These are phyloP conservation scores for Lycodopsis pacificus DNA, from an alignment of 2,797 vertebrate genomes.

Conservation along the genomic window DNA sequence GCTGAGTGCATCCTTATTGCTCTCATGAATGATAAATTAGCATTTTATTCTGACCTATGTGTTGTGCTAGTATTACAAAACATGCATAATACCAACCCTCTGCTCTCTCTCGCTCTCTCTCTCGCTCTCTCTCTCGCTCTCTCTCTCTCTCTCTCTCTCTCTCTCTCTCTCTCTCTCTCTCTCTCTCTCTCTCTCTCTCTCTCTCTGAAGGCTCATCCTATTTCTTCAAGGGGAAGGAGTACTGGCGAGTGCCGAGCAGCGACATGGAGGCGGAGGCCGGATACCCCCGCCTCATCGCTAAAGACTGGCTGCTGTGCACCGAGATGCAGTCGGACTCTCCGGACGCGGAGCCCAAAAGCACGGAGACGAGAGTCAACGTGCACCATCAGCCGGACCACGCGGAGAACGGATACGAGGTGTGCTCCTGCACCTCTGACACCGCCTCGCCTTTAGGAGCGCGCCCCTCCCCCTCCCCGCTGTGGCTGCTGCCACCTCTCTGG, in stretches of 20 bases:
- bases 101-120: no score
- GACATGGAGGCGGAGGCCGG: slow-evolving; percentile 89
- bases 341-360: slow-evolving; percentile 74
- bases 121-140: no score
- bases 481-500: slow-evolving; percentile 76
- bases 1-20: slow-evolving; percentile 9
- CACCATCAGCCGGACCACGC: slow-evolving; percentile 87
- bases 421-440: slow-evolving; percentile 90
- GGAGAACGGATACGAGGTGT: slow-evolving; percentile 91
- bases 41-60: background rate
- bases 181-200: slow-evolving; percentile 9
- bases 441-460: slow-evolving; percentile 60
- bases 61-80: slow-evolving; percentile 10
- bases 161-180: background rate
- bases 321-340: slow-evolving; percentile 88
- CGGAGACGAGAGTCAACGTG: slow-evolving; percentile 79
- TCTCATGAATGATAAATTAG: background rate
- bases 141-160: slow-evolving; percentile 6
- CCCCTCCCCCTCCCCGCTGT: slow-evolving; percentile 57
- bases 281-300: slow-evolving; percentile 89
- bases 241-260: slow-evolving; percentile 92
- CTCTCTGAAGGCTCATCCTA: slow-evolving; percentile 83
- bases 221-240: slow-evolving; percentile 95
- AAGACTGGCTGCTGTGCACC: slow-evolving; percentile 93
- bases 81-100: background rate